Percentiles rank a stretch among this genome's conserved stretches.
Evolutionary conservation across 2,797 vertebrate species (phyloP).

Genomic region (Ctenopoma kingsleyae): DNA sequence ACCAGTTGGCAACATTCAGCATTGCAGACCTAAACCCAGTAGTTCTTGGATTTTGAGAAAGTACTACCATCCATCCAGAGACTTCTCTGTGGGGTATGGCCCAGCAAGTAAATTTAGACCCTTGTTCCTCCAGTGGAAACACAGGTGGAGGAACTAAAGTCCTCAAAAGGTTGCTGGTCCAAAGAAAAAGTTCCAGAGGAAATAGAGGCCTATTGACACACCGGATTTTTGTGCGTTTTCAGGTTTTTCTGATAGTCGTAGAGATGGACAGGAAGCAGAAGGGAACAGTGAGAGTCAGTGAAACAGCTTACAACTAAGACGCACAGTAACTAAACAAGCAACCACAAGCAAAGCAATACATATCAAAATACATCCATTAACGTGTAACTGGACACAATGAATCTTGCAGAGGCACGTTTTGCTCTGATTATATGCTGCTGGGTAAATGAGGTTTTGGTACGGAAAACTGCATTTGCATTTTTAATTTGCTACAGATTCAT

Average conservation of each 20-base stretch:
- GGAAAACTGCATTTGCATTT: constrained; percentile 56
- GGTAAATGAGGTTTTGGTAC: constrained; percentile 42
- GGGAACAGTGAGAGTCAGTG: not conserved
- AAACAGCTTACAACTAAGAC: not conserved
- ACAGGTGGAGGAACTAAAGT: too few species aligned
- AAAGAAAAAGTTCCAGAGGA: too few species aligned
- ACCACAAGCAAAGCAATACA: not conserved
- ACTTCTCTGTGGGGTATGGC: too few species aligned
- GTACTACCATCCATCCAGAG: too few species aligned
- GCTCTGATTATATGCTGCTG: constrained; percentile 38
- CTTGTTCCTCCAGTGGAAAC: too few species aligned
- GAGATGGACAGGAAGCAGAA: not conserved
- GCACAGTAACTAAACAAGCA: constrained; percentile 2
- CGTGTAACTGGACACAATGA: constrained; percentile 34
- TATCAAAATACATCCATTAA: constrained; percentile 11
- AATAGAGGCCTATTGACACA: not conserved
- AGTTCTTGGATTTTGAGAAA: too few species aligned
- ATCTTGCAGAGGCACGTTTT: constrained; percentile 24
- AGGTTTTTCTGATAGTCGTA: not conserved
- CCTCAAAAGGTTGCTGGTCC: too few species aligned
- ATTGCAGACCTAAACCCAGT: too few species aligned
- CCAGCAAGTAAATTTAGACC: too few species aligned
- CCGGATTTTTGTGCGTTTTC: not conserved
- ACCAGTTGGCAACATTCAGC: too few species aligned
- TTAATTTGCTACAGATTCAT: constrained; percentile 58